Percentiles rank a stretch among this genome's conserved stretches.
These are phyloP conservation scores for Thera britannica DNA, from an alignment of 2,888 invertebrate genomes.

Conservation along the genomic window DNA sequence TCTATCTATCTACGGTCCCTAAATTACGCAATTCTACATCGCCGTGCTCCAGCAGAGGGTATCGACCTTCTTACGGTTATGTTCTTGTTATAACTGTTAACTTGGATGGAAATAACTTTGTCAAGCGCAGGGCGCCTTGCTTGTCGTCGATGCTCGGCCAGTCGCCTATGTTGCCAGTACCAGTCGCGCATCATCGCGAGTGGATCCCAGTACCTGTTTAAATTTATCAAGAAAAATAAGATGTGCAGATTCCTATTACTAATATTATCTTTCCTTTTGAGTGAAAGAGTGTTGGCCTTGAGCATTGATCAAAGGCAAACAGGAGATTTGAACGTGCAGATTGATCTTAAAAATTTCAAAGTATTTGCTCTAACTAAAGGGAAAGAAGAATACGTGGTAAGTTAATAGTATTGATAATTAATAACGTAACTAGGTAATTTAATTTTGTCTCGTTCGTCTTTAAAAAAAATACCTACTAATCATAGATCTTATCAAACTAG, in stretches of 20 bases:
- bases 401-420: constrained; percentile 28
- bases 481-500: too few relatives aligned
- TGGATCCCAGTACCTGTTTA: constrained; percentile 46
- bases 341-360: constrained; percentile 91
- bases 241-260: constrained; percentile 52
- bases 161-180: constrained; percentile 30
- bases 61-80: constrained; percentile 80
- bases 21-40: constrained; percentile 66
- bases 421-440: too few relatives aligned
- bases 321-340: constrained; percentile 91
- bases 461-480: too few relatives aligned
- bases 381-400: constrained; percentile 86
- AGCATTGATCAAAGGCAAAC: constrained; percentile 89
- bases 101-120: constrained; percentile 79
- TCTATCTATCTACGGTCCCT: constrained; percentile 54
- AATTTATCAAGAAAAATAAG: constrained; percentile 29
- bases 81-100: constrained; percentile 77
- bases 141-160: constrained; percentile 37
- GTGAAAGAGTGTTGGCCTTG: constrained; percentile 51
- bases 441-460: not conserved
- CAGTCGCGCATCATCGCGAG: constrained; percentile 65
- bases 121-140: constrained; percentile 62
- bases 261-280: constrained; percentile 46
- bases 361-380: constrained; percentile 88
- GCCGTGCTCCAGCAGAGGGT: constrained; percentile 74